A percentile compares a stretch with the other conserved stretches of the same genome.
Conservation (phyloP, 1,140 invertebrate genomes). For the Caenorhabditis remanei region DNA sequence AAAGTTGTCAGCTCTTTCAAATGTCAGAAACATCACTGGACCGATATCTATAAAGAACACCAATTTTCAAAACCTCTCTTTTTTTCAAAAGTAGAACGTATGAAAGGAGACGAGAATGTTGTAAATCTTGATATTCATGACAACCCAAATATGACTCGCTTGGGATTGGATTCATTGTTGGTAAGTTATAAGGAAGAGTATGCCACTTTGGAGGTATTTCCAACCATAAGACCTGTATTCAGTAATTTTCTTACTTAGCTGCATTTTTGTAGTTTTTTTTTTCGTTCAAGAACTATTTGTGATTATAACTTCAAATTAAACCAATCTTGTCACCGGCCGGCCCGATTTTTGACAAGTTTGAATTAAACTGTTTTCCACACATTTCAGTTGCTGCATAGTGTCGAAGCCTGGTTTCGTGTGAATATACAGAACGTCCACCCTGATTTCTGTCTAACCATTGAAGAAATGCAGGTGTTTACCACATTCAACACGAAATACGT, state of each 20-base stretch:
- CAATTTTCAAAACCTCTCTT: background rate
- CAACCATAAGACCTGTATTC: no score
- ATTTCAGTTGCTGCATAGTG: no score
- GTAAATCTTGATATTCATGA: background rate
- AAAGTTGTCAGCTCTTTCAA: background rate
- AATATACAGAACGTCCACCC: background rate
- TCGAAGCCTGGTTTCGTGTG: background rate
- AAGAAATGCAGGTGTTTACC: background rate
- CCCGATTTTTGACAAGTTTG: no score
- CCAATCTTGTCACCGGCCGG: no score
- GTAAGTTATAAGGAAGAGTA: background rate
- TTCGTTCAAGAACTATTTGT: no score
- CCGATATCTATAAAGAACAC: background rate
- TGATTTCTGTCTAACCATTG: constrained; percentile 31
- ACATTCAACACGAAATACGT: background rate
- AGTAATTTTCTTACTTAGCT: no score
- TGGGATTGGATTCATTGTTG: background rate
- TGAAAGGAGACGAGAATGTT: background rate
- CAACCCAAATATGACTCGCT: background rate
- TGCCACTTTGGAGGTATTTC: no score
- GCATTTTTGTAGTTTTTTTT: no score
- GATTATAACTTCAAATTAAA: no score
- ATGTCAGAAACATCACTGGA: background rate
- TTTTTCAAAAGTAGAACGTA: background rate
- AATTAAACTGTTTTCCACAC: no score